These are phyloP conservation scores for Erethizon dorsatum DNA, from an alignment of 2,797 vertebrate species.

Conservation along the genomic window DNA sequence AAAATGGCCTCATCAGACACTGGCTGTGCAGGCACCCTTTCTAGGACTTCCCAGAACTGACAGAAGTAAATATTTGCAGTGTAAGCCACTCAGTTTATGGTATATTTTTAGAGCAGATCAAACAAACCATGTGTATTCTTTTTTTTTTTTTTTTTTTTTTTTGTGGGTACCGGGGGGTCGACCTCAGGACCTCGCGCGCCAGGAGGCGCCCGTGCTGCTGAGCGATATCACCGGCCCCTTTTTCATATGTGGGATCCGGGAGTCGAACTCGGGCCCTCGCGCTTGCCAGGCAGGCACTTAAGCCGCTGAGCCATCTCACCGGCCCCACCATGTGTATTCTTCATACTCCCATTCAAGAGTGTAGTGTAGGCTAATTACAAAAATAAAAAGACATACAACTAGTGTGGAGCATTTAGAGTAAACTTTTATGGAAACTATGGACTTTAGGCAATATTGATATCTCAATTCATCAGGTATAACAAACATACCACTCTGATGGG, in stretches of 20 bases:
- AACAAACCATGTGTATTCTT: neutral
- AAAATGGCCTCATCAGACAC: neutral
- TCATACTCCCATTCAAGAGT: neutral
- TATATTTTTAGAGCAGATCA: neutral
- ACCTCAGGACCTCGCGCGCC: too few relatives aligned
- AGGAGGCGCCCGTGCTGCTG: too few relatives aligned
- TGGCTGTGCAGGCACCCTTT: neutral
- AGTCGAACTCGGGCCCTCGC: too few relatives aligned
- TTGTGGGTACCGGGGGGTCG: too few relatives aligned
- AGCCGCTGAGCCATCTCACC: too few relatives aligned
- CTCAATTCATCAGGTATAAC: neutral
- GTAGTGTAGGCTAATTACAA: constrained; percentile 36
- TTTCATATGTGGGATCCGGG: too few relatives aligned
- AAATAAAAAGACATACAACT: neutral
- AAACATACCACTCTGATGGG: neutral
- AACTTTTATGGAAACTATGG: neutral
- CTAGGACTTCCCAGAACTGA: neutral
- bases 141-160: too few relatives aligned
- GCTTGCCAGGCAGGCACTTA: too few relatives aligned
- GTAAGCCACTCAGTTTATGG: neutral
- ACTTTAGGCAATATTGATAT: neutral
- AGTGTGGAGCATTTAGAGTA: neutral
- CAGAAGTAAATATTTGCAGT: neutral
- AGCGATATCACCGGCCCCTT: too few relatives aligned
- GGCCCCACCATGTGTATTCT: neutral